phyloP scores from a whole-genome alignment of 2,797 vertebrate species.

The Pyrocephalus nanus region DNA sequence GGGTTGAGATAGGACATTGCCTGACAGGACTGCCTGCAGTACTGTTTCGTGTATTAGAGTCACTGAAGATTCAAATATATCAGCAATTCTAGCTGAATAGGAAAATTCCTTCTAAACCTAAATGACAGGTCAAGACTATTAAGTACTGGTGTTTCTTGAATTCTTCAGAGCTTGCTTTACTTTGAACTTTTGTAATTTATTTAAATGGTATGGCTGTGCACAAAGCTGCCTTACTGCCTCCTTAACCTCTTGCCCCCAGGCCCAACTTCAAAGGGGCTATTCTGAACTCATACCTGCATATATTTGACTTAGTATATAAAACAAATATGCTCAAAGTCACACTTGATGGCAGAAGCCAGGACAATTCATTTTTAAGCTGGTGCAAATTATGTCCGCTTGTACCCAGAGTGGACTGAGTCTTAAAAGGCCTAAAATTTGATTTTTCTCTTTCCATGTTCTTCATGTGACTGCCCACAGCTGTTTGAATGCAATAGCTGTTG shows the following conservation, averaged over 20 bases:
- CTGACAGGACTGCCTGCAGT: background rate
- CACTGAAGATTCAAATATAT: background rate
- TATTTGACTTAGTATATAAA: background rate
- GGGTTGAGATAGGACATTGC: background rate
- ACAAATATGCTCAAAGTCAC: background rate
- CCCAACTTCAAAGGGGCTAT: background rate
- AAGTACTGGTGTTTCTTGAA: background rate
- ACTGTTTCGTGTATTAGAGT: background rate
- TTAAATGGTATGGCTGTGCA: background rate
- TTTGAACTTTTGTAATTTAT: background rate
- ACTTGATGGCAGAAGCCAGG: background rate
- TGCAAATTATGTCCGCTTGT: background rate
- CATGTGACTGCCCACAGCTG: background rate
- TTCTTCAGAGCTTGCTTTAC: background rate
- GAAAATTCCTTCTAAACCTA: background rate
- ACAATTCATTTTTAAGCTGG: background rate
- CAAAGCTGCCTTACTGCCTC: background rate
- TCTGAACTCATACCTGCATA: background rate
- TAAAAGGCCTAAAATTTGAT: background rate
- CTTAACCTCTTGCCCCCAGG: background rate
- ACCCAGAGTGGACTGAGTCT: background rate
- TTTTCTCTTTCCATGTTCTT: background rate
- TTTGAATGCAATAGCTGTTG: background rate
- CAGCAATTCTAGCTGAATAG: background rate
- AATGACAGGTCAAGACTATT: background rate